Evolutionary conservation across 2,797 vertebrate genomes (phyloP).

Genomic region (Helarctos malayanus): DNA sequence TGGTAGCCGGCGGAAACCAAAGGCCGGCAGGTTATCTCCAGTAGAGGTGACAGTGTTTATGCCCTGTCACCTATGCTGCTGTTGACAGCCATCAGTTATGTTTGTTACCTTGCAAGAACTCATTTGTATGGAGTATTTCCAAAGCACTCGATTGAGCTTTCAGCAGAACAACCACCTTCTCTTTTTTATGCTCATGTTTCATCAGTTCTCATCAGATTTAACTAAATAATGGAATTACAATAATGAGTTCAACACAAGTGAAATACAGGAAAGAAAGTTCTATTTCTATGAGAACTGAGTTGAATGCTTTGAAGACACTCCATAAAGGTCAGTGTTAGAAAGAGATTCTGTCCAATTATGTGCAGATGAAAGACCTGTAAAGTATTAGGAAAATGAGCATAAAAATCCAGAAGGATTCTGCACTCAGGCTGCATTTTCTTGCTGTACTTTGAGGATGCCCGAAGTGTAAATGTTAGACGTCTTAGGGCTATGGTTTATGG

Average conservation of each 20-base stretch:
- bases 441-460: background rate
- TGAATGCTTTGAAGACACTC: conserved; percentile 12
- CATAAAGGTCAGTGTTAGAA: conserved; percentile 37
- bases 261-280: background rate
- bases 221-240: background rate
- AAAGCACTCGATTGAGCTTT: background rate
- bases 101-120: background rate
- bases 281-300: background rate
- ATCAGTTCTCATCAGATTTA: background rate
- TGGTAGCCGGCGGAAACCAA: background rate
- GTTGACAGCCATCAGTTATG: background rate
- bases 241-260: background rate
- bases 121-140: background rate
- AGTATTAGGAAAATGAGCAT: background rate
- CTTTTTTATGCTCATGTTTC: background rate
- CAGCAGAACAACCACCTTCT: background rate
- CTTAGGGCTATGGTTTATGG: background rate
- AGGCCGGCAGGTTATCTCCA: background rate
- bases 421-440: background rate
- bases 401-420: background rate
- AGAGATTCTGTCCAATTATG: background rate
- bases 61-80: background rate
- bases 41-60: background rate
- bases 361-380: conserved; percentile 16
- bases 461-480: background rate